Base-by-base conservation (phyloP, 2,113 vertebrate genomes). In the Dolichotis patagonum region DNA sequence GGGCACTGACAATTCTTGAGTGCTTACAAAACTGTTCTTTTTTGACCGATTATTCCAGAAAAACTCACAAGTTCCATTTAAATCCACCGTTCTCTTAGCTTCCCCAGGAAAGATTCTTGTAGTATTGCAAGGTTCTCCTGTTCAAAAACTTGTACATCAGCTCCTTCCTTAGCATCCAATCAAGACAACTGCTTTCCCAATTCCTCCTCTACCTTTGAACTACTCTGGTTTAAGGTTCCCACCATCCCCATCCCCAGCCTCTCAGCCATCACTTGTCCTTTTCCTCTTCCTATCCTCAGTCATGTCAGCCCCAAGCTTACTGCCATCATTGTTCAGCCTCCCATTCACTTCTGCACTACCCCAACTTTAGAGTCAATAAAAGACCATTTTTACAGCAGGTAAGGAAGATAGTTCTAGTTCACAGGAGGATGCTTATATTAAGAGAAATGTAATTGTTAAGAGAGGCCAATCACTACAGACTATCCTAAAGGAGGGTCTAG, bases 51-150 rank as follows among this genome's bases (percentile, higher is more conserved):
- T 81, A 90, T 82, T 56, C 43, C 13, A 22, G 32, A 46, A 93
- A 92, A 94, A 35, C 4, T 10, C n/a, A 54, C 28, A 77, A 16
- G 5, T 95, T 84, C 28, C 26, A 24, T 65, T 92, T 56, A 84
- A 97, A 95, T 90, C 58, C 69, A 93, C 26, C 32, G 56, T 26
- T 80, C 17, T 86, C 41, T 63, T 43, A 81, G 71, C 46, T 81
- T 95, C 56, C 60, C 10, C 83, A 87, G 82, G 20, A 86, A 95
- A 86, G 26, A 14, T 41, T 16, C 24, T 43, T 60, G 4, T 56
- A 54, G 30, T 24, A 82, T 13, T 85, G 32, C 35, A 54, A 67
- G 32, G 17, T 60, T 80, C 13, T 65, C 65, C 38, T 91, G 30
- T 49, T 24, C 62, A 52, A 30, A 92, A 92, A 73, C 63, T 0